These are phyloP conservation scores for Mythimna loreyi DNA, from an alignment of 2,888 invertebrate genomes.

Conservation along the genomic window DNA sequence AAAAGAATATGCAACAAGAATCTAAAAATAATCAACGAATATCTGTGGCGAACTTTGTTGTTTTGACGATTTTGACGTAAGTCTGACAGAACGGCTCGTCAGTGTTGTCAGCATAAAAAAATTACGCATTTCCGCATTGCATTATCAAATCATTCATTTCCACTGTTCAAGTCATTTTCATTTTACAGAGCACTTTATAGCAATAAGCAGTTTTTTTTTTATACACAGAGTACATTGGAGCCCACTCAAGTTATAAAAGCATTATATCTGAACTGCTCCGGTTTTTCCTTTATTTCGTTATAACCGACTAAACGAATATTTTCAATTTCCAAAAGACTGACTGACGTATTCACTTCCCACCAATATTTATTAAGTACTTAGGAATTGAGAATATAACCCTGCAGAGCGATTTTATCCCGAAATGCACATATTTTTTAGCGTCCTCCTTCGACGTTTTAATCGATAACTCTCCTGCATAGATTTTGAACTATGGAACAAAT, in stretches of 20 bases:
- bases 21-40: conserved; percentile 60
- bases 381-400: neutral
- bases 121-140: neutral
- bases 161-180: neutral
- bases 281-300: neutral
- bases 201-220: too few relatives aligned
- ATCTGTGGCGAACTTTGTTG: conserved; percentile 31
- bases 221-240: too few relatives aligned
- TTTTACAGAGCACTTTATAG: neutral
- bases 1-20: conserved; percentile 26
- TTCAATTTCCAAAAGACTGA: neutral
- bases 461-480: conserved; percentile 16
- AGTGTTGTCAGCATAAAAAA: conserved; percentile 34
- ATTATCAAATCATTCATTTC: too few relatives aligned
- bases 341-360: too few relatives aligned
- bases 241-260: neutral
- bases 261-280: neutral
- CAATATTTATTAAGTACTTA: neutral
- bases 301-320: neutral
- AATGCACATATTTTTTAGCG: neutral
- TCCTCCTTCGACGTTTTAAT: neutral
- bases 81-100: neutral
- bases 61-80: conserved; percentile 48
- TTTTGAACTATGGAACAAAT: neutral
- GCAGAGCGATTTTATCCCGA: neutral